Evolutionary conservation across 2,113 vertebrate species (phyloP).

Genomic region (Macroglossus sobrinus): DNA sequence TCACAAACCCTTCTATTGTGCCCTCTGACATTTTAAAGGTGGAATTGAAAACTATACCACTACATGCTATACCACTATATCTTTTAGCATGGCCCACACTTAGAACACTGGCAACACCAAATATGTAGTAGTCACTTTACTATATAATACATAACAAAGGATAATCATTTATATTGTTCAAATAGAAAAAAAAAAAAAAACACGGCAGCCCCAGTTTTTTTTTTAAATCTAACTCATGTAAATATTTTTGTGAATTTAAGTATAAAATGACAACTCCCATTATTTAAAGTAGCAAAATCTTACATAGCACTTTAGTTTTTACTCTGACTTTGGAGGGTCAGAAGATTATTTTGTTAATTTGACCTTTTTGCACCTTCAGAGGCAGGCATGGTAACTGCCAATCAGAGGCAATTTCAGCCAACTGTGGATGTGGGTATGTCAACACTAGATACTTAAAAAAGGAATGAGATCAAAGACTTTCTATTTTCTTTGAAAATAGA

Average conservation of each 20-base stretch:
- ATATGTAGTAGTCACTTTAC: not conserved
- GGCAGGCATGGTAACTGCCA: not conserved
- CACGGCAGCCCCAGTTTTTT: not conserved
- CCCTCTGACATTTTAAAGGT: not conserved
- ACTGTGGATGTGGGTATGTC: not conserved
- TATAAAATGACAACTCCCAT: not conserved
- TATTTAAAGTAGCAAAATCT: not conserved
- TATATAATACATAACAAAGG: not conserved
- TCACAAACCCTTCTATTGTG: not conserved
- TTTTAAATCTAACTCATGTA: not conserved
- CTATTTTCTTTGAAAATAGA: not conserved
- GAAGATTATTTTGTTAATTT: constrained; percentile 23
- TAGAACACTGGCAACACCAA: not conserved
- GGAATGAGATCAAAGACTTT: not conserved
- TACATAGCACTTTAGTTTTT: not conserved
- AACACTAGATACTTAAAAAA: not conserved
- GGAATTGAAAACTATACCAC: not conserved
- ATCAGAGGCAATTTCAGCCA: not conserved
- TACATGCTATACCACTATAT: too few species aligned
- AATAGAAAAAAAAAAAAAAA: not conserved
- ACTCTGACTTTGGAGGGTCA: not conserved
- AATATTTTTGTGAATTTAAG: not conserved
- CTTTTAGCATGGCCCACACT: not conserved
- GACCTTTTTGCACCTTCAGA: constrained; percentile 28
- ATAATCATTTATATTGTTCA: not conserved